Percentiles rank a stretch among this genome's conserved stretches.
phyloP scores from a whole-genome alignment of 2,888 invertebrate species.

The Drosophila crucigera region DNA sequence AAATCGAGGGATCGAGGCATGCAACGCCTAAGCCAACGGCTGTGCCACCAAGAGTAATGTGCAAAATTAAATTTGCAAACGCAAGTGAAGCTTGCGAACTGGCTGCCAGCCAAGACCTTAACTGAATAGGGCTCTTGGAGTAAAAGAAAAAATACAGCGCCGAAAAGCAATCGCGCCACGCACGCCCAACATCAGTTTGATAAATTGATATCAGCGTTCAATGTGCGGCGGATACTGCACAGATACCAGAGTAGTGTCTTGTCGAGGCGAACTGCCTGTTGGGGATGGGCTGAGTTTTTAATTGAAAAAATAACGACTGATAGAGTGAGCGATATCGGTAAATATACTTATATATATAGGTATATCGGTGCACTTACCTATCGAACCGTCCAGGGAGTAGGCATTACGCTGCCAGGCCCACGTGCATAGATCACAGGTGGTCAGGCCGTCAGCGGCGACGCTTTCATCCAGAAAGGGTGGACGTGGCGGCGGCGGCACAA shows the following conservation, averaged over 20 bases:
- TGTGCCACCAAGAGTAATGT: constrained; percentile 73
- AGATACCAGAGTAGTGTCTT: constrained; percentile 50
- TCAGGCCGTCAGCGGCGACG: constrained; percentile 89
- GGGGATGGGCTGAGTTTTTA: constrained; percentile 64
- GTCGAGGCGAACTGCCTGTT: constrained; percentile 25
- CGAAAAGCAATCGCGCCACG: constrained; percentile 82
- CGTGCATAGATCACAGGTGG: constrained; percentile 90
- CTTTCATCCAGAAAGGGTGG: constrained; percentile 89
- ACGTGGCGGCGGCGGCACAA: constrained; percentile 89
- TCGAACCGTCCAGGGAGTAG: constrained; percentile 87
- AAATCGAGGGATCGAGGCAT: constrained; percentile 34
- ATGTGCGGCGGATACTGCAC: constrained; percentile 61
- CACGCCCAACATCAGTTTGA: constrained; percentile 83
- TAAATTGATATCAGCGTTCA: constrained; percentile 85
- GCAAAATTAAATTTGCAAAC: constrained; percentile 80
- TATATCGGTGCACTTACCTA: constrained; percentile 86
- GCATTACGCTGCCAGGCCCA: constrained; percentile 89
- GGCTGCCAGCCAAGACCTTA: constrained; percentile 7
- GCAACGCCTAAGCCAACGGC: constrained; percentile 70
- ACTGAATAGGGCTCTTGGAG: not conserved
- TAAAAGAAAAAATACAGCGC: constrained; percentile 36
- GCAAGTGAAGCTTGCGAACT: constrained; percentile 35
- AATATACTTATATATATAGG: not conserved
- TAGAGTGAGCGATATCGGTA: not conserved
- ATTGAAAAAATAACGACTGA: constrained; percentile 64